A percentile compares a stretch with the other conserved stretches of the same genome.
Conservation (phyloP, 2,888 invertebrate genomes). For the Epinotia brunnichana region DNA sequence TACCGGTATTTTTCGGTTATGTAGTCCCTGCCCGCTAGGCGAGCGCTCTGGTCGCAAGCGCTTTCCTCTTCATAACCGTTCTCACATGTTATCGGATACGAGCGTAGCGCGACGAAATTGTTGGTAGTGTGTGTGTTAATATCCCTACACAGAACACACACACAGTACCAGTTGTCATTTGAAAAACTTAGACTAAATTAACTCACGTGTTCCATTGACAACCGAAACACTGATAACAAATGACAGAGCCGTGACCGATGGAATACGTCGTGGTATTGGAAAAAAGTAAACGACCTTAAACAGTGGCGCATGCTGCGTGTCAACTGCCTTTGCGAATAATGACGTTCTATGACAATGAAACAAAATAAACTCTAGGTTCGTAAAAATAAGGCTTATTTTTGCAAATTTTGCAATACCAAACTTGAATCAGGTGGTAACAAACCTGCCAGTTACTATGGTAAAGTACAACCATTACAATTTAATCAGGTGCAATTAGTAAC, state of each 20-base stretch:
- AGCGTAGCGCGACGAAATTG: too few relatives aligned
- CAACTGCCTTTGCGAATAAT: neutral
- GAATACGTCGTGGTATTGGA: conserved; percentile 9
- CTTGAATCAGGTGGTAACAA: neutral
- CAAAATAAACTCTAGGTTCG: neutral
- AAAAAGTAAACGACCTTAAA: conserved; percentile 21
- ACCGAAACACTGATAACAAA: conserved; percentile 14
- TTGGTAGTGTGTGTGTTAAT: too few relatives aligned
- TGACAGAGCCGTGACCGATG: conserved; percentile 16
- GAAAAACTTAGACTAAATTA: neutral
- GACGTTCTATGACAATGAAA: neutral
- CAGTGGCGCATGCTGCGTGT: conserved; percentile 1
- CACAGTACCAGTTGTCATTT: neutral
- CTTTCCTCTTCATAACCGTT: too few relatives aligned
- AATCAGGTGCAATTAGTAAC: neutral
- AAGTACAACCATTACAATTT: neutral
- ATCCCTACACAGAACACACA: neutral
- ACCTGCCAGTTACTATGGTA: neutral
- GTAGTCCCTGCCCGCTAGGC: too few relatives aligned
- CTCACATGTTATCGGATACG: too few relatives aligned
- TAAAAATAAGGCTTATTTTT: neutral
- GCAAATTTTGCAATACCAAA: neutral
- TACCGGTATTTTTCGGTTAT: too few relatives aligned
- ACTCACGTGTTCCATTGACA: conserved; percentile 13
- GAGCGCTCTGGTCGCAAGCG: too few relatives aligned